phyloP scores from a whole-genome alignment of 92 coral and sea anemone species.

The Metridium senile region DNA sequence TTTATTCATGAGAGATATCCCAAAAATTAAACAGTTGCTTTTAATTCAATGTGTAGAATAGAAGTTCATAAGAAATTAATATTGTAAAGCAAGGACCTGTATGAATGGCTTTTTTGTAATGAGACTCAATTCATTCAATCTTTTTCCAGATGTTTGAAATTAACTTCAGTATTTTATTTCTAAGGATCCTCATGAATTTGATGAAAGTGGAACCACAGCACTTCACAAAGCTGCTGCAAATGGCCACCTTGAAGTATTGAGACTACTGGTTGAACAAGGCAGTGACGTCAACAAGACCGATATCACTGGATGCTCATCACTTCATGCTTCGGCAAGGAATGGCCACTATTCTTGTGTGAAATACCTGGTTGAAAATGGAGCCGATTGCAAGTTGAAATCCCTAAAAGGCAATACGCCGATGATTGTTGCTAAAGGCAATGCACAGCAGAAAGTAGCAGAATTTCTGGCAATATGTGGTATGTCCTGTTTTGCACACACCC shows the following conservation, averaged over 20 bases:
- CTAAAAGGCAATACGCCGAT: constrained; percentile 83
- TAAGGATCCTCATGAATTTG: constrained; percentile 67
- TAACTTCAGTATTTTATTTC: background rate
- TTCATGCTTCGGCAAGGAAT: constrained; percentile 89
- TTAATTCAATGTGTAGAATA: no score
- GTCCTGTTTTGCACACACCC: no score
- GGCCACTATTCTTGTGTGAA: constrained; percentile 87
- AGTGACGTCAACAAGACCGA: constrained; percentile 74
- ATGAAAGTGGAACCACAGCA: constrained; percentile 84
- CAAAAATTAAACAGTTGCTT: no score
- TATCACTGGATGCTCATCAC: constrained; percentile 77
- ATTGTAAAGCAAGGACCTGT: no score
- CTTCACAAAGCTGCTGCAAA: constrained; percentile 90
- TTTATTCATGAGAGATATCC: no score
- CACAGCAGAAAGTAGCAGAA: constrained; percentile 80
- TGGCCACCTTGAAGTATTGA: constrained; percentile 78
- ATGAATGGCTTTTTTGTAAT: no score
- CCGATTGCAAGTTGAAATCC: constrained; percentile 70
- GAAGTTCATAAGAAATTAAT: no score
- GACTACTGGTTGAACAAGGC: constrained; percentile 68
- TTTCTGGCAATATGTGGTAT: constrained; percentile 76
- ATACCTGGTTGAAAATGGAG: constrained; percentile 82
- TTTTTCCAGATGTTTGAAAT: no score
- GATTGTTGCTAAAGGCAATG: constrained; percentile 76
- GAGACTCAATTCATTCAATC: no score